Evolutionary conservation across 2,113 vertebrate species (phyloP).

Genomic region (Maccullochella peelii): DNA sequence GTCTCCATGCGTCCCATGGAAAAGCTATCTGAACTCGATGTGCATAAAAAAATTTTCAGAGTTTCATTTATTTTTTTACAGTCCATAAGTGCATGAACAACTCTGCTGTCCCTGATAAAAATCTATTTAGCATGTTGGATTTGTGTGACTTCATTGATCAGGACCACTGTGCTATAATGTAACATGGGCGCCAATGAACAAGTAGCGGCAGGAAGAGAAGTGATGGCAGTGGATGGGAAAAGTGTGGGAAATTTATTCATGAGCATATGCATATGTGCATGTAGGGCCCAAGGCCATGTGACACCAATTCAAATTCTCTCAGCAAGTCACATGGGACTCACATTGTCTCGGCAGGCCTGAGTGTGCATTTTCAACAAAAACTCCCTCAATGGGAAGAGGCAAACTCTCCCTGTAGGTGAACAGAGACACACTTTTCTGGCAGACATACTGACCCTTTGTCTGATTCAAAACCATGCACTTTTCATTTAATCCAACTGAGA

Average conservation of each 20-base stretch:
- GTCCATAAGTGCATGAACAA: background rate
- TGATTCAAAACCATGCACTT: conserved; percentile 52
- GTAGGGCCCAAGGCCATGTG: conserved; percentile 18
- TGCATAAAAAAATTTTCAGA: no score
- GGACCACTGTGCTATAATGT: background rate
- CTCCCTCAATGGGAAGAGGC: conserved; percentile 19
- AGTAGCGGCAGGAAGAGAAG: conserved; percentile 3
- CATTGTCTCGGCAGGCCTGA: conserved; percentile 14
- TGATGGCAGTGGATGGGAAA: background rate
- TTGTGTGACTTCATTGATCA: background rate
- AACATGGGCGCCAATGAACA: conserved; percentile 1
- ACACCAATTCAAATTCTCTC: conserved; percentile 28
- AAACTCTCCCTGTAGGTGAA: conserved; percentile 37
- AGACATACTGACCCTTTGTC: conserved; percentile 52
- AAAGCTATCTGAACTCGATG: no score
- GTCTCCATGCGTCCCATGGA: no score
- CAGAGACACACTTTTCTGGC: conserved; percentile 37
- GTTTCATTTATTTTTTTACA: no score
- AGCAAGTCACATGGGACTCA: conserved; percentile 44
- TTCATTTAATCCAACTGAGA: conserved; percentile 56
- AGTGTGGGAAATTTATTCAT: conserved; percentile 13
- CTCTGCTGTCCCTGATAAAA: background rate
- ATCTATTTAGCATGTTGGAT: background rate
- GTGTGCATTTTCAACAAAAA: conserved; percentile 30
- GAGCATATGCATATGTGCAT: conserved; percentile 2